Evolutionary conservation across 2,113 vertebrate species (phyloP).

Genomic region (Amblyornis subalaris): DNA sequence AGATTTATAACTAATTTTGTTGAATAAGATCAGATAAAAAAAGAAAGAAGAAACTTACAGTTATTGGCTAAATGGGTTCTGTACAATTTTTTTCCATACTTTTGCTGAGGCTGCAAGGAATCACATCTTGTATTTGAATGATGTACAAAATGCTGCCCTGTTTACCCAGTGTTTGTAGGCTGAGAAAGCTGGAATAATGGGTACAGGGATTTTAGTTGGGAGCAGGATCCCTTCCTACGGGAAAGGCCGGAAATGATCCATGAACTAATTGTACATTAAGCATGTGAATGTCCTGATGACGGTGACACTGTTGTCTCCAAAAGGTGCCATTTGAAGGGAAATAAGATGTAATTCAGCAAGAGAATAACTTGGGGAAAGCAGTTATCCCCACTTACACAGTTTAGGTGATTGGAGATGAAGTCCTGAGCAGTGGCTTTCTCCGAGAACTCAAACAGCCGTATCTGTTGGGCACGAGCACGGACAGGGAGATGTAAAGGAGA

Average conservation of each 20-base stretch:
- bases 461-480: conserved; percentile 47
- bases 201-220: not conserved
- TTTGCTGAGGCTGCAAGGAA: not conserved
- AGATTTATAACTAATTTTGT: not conserved
- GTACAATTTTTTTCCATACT: not conserved
- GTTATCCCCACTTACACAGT: conserved; percentile 72
- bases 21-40: not conserved
- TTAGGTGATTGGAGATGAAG: conserved; percentile 80
- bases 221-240: not conserved
- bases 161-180: not conserved
- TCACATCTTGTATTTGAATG: not conserved
- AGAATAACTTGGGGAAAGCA: not conserved
- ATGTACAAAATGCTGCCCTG: not conserved
- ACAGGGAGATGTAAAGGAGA: not conserved
- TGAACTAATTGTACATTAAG: not conserved
- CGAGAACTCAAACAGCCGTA: conserved; percentile 81
- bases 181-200: not conserved
- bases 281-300: not conserved
- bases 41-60: not conserved
- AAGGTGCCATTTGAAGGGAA: not conserved
- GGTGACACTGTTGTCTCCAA: not conserved
- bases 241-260: not conserved
- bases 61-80: not conserved
- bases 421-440: conserved; percentile 71
- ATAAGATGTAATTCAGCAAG: not conserved